Conservation (phyloP, 2,113 vertebrate genomes). For the Procavia capensis region DNA sequence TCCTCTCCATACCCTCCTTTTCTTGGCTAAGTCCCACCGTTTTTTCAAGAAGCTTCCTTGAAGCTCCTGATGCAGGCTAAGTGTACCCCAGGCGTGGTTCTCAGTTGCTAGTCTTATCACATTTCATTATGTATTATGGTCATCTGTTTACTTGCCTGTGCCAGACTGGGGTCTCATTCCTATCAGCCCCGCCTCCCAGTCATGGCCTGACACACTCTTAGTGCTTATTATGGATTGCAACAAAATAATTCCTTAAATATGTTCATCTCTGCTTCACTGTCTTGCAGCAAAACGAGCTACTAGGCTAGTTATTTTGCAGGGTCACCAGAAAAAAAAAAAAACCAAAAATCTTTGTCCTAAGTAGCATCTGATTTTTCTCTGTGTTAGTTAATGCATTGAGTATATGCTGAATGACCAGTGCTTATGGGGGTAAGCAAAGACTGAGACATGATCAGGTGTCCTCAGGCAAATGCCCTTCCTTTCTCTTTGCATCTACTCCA, state of each 20-base stretch:
- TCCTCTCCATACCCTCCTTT: not conserved
- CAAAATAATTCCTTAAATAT: not conserved
- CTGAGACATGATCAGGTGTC: not conserved
- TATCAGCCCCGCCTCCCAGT: not conserved
- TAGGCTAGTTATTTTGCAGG: not conserved
- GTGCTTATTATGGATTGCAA: not conserved
- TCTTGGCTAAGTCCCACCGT: not conserved
- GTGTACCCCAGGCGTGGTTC: accelerated
- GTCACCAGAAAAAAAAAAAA: not conserved
- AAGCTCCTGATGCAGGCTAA: not conserved
- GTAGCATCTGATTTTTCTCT: not conserved
- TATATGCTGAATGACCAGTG: not conserved
- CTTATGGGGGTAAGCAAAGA: not conserved
- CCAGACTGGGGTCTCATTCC: not conserved
- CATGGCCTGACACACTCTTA: not conserved
- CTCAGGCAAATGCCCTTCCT: not conserved
- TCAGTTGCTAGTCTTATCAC: not conserved
- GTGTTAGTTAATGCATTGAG: not conserved
- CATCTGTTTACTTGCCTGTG: not conserved
- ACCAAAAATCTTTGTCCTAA: not conserved
- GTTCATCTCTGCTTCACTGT: not conserved
- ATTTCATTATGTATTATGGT: no score
- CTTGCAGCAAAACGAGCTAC: not conserved
- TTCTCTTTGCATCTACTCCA: not conserved
- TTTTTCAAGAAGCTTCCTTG: not conserved